Percentiles rank a stretch among this genome's conserved stretches.
Conservation (phyloP, 2,113 vertebrate genomes). For the Saguinus imperator region DNA sequence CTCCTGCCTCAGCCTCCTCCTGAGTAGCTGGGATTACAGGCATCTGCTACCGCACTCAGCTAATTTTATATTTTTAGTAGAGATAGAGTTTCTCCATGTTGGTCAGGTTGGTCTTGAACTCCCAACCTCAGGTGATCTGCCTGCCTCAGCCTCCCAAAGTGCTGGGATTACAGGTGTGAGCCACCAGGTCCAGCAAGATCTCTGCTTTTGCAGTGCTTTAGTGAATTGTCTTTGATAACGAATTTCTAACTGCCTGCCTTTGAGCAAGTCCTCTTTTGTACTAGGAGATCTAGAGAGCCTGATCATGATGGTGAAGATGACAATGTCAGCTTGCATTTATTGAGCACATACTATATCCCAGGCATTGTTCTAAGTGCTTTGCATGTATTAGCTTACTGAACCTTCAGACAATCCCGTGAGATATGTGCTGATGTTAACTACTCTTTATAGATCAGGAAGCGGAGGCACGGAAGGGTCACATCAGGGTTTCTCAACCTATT, state of each 20-base stretch:
- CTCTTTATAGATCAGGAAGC: neutral
- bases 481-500: neutral
- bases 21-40: too few species aligned
- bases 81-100: too few species aligned
- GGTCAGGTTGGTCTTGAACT: too few species aligned
- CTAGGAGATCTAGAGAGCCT: neutral
- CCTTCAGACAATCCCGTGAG: neutral
- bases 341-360: neutral
- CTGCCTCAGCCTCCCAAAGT: too few species aligned
- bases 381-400: neutral
- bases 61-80: too few species aligned
- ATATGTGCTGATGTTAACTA: neutral
- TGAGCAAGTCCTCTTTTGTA: neutral
- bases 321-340: neutral
- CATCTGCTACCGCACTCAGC: too few species aligned
- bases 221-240: neutral
- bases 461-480: neutral
- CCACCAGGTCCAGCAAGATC: neutral
- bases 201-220: neutral
- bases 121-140: too few species aligned
- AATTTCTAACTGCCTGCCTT: conserved; percentile 27
- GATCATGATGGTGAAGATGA: neutral
- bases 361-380: neutral
- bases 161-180: too few species aligned
- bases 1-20: too few species aligned